These are phyloP conservation scores for Allobates femoralis DNA, from an alignment of 2,797 vertebrate genomes.

Conservation along the genomic window DNA sequence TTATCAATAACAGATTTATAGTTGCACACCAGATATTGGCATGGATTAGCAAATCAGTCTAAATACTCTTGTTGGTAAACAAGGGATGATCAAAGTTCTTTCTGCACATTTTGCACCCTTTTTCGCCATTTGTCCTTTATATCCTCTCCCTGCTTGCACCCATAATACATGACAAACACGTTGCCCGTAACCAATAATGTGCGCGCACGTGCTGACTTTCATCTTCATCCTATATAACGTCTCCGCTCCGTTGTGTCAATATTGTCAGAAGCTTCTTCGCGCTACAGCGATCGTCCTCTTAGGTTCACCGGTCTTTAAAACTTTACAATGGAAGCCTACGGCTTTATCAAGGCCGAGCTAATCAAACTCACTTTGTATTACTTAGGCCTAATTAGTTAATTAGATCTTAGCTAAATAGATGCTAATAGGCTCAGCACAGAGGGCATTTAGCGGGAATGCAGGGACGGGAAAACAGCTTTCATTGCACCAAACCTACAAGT, in stretches of 20 bases:
- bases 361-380: slow-evolving; percentile 19
- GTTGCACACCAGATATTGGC: too few species aligned
- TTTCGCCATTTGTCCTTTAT: too few species aligned
- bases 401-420: slow-evolving; percentile 20
- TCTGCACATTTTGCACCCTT: too few species aligned
- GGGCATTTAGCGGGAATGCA: not conserved
- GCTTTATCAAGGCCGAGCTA: not conserved
- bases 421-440: not conserved
- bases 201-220: not conserved
- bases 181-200: not conserved
- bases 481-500: not conserved
- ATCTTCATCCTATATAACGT: not conserved
- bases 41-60: too few species aligned
- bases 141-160: too few species aligned
- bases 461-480: not conserved
- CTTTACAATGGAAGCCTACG: not conserved
- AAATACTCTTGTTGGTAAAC: too few species aligned
- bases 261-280: not conserved
- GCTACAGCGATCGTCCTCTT: slow-evolving; percentile 24
- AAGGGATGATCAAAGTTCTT: too few species aligned
- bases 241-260: not conserved
- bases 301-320: not conserved
- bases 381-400: slow-evolving; percentile 31
- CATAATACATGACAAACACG: not conserved
- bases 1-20: too few species aligned